Evolutionary conservation across 2,888 invertebrate species (phyloP).

Genomic region (Venusia cambrica): DNA sequence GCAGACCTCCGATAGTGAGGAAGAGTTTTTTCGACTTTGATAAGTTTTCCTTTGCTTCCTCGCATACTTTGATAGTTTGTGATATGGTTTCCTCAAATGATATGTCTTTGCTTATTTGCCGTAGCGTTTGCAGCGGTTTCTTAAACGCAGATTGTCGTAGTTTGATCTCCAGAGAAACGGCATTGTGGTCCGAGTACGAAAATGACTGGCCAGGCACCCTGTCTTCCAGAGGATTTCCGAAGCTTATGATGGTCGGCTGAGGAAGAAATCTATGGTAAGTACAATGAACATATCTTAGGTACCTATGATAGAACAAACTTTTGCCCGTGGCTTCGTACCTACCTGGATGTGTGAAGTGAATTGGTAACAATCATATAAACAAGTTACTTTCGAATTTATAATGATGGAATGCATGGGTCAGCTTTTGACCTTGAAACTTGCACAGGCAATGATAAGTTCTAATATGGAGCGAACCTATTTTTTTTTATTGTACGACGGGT

Average conservation of each 20-base stretch:
- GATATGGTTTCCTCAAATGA: constrained; percentile 62
- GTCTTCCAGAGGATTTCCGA: constrained; percentile 86
- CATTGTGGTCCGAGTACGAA: constrained; percentile 96
- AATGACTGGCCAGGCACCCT: constrained; percentile 86
- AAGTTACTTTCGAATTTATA: too few species aligned
- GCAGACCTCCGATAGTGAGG: constrained; percentile 66
- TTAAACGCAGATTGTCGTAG: constrained; percentile 37
- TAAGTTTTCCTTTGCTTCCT: constrained; percentile 76
- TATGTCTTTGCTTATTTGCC: constrained; percentile 37
- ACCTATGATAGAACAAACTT: too few species aligned
- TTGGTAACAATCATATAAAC: too few species aligned
- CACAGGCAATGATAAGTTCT: too few species aligned
- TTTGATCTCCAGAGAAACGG: constrained; percentile 82
- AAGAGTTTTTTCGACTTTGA: constrained; percentile 76
- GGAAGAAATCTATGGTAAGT: too few species aligned
- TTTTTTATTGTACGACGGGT: too few species aligned
- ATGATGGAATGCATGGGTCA: too few species aligned
- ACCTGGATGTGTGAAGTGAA: too few species aligned
- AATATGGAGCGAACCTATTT: too few species aligned
- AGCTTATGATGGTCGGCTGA: constrained; percentile 71
- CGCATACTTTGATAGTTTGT: constrained; percentile 82
- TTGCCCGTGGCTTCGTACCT: too few species aligned
- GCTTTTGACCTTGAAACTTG: too few species aligned
- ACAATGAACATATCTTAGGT: too few species aligned
- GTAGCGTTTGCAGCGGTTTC: constrained; percentile 18